phyloP scores from a whole-genome alignment of 2,888 invertebrate species.

The Lepidochrysops patricia region DNA sequence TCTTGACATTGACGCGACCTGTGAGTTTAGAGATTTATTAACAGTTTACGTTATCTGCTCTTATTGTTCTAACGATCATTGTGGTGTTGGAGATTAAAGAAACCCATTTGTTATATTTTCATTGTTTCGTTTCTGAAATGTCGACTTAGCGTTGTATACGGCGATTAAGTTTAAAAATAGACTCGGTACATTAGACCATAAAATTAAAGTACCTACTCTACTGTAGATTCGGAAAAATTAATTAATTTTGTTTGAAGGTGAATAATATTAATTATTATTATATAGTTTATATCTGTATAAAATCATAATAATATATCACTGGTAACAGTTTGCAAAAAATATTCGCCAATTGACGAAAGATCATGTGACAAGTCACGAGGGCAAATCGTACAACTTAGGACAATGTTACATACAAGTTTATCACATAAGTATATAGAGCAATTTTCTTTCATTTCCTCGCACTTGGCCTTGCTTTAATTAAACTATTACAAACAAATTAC shows the following conservation, averaged over 20 bases:
- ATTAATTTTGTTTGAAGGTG: background rate
- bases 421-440: background rate
- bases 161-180: background rate
- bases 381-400: slow-evolving; percentile 9
- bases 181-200: background rate
- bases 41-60: slow-evolving; percentile 51
- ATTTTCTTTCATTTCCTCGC: slow-evolving; percentile 5
- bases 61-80: slow-evolving; percentile 60
- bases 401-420: background rate
- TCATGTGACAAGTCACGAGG: slow-evolving; percentile 24
- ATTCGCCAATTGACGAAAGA: slow-evolving; percentile 16
- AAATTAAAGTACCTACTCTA: background rate
- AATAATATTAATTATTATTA: background rate
- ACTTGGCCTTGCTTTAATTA: background rate
- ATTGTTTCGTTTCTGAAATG: background rate
- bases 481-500: background rate
- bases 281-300: too few relatives aligned
- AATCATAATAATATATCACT: background rate
- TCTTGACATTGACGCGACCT: slow-evolving; percentile 48
- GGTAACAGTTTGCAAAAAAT: background rate
- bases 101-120: slow-evolving; percentile 26
- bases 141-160: background rate
- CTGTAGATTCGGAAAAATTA: background rate
- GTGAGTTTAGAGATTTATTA: slow-evolving; percentile 34
- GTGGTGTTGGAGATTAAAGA: slow-evolving; percentile 42